Base-by-base conservation (phyloP, 2,113 vertebrate genomes). In the Ptilonorhynchus violaceus region DNA sequence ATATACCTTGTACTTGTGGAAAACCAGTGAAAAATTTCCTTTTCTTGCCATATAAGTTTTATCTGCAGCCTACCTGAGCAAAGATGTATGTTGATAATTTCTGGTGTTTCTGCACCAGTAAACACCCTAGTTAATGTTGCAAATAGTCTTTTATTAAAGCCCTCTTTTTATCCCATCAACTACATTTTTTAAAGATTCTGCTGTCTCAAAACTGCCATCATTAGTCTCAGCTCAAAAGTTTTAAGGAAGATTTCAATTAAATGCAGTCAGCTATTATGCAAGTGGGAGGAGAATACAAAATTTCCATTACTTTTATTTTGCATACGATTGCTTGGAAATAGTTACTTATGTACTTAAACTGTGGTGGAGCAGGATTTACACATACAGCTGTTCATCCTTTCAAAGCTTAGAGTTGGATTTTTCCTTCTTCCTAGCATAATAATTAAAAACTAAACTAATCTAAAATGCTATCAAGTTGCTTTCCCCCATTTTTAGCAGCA, bases 71-170 rank as follows among this genome's bases (percentile, higher is more conserved):
- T 86, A 91, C 68, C 82, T 88, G 76, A 69, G n/a, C 42, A 68
- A 78, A 95, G 92, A 94, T 89, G 23, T 70, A 94, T 93, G 76
- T 70, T 96, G 79, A 92, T 92, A 84, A 93, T 94, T 94, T 95
- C 70, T 90, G 79, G 28, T 93, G 35, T 96, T 96, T 93, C 93
- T 94, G 93, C 85, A 78, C 64, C 76, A 88, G 68, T 80, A 75
- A 88, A 53, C 49, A 30, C 23, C 44, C 35, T 42, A 81, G 76
- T 81, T 93, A 96, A 92, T 94, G 95, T 77, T 96, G 88, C 90
- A 91, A 81, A 63, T 9, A 59, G 39, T 64, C 72, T 96, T 94
- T 67, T 44, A 75, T 91, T 89, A 86, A 74, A 93, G 22, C 35
- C 5, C 28, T 70, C 18, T 79, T 59, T 89, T 93, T 81, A 84